Evolutionary conservation across 2,113 vertebrate species (phyloP).

Genomic region (Coptodon rendalli): DNA sequence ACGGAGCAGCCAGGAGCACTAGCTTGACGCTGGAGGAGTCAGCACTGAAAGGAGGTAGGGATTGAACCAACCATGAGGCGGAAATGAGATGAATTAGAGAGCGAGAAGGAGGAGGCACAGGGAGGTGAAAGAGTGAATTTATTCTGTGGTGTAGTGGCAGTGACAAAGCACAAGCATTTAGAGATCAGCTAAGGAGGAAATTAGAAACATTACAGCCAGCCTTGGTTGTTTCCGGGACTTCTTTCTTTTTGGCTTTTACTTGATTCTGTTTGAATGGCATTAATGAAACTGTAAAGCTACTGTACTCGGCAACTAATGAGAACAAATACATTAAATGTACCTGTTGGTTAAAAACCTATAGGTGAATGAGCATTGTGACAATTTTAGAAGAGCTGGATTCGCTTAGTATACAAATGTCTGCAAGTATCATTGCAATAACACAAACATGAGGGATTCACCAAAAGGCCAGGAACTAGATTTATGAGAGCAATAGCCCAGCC

Average conservation of each 20-base stretch:
- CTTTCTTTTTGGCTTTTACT: conserved; percentile 30
- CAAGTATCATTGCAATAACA: conserved; percentile 35
- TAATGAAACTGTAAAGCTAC: conserved; percentile 21
- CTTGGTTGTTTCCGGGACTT: conserved; percentile 17
- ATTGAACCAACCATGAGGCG: conserved; percentile 37
- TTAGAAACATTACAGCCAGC: conserved; percentile 52
- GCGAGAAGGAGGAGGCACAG: conserved; percentile 34
- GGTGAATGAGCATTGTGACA: background rate
- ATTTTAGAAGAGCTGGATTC: background rate
- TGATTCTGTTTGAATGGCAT: background rate
- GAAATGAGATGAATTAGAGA: conserved; percentile 71
- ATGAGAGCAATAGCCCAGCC: conserved; percentile 63
- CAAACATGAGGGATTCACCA: conserved; percentile 51
- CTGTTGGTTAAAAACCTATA: background rate
- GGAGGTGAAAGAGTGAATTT: conserved; percentile 62
- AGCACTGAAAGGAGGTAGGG: conserved; percentile 30
- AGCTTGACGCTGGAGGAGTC: conserved; percentile 6
- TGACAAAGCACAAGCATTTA: conserved; percentile 69
- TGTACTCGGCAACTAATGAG: background rate
- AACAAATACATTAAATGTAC: background rate
- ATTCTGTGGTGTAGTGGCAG: conserved; percentile 59
- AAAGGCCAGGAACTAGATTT: conserved; percentile 54
- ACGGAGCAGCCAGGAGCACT: conserved; percentile 54
- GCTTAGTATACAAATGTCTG: conserved; percentile 27
- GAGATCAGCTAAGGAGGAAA: conserved; percentile 67